phyloP scores from a whole-genome alignment of 2,797 vertebrate species.

The Vireo griseus region DNA sequence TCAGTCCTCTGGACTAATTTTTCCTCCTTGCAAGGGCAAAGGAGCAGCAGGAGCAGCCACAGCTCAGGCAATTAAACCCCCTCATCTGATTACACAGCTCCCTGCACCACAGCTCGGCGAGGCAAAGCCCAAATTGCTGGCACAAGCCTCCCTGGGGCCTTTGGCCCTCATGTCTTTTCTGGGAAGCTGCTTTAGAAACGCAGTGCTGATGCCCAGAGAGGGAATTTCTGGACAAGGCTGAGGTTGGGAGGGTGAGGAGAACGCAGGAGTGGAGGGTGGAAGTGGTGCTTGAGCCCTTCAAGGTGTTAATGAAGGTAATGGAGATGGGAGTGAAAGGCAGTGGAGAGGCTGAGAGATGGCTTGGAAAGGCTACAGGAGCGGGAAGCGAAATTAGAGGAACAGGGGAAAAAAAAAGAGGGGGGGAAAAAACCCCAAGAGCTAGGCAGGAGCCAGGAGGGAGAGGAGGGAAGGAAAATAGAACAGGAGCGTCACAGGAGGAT shows the following conservation, averaged over 20 bases:
- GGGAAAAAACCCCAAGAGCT: rapidly evolving
- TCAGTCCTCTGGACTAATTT: no score
- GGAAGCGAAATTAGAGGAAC: background rate
- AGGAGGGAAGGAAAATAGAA: background rate
- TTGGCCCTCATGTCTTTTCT: background rate
- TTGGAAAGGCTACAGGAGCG: background rate
- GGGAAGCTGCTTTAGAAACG: background rate
- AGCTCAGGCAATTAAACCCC: background rate
- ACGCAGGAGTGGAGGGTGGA: background rate
- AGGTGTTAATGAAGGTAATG: background rate
- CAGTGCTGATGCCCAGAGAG: background rate
- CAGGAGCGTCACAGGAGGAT: background rate
- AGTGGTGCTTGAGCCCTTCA: background rate
- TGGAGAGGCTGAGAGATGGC: background rate
- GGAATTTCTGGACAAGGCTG: background rate
- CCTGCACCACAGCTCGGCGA: background rate
- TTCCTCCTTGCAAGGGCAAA: background rate
- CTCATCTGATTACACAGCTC: background rate
- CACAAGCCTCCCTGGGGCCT: background rate
- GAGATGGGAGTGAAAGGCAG: background rate
- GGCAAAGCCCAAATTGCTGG: background rate
- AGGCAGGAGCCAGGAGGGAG: background rate
- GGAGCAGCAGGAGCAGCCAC: background rate
- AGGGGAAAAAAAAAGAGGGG: rapidly evolving
- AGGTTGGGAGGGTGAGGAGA: background rate